These are phyloP conservation scores for Hirundo rustica DNA, from an alignment of 2,797 vertebrate species.

Conservation along the genomic window DNA sequence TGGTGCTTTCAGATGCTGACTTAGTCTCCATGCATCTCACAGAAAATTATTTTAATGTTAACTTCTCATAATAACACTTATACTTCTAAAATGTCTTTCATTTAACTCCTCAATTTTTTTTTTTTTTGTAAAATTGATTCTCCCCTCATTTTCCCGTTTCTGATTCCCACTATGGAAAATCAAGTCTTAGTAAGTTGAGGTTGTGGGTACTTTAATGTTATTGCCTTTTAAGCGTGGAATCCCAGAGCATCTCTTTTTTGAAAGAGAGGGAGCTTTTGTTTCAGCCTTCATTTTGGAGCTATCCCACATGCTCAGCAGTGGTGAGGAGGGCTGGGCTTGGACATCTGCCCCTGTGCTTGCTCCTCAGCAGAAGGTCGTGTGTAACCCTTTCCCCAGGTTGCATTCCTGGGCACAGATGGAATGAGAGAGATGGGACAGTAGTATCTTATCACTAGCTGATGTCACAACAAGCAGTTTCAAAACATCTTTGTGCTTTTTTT, in stretches of 20 bases:
- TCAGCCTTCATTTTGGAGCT: not conserved
- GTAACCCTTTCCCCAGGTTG: not conserved
- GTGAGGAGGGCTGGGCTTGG: not conserved
- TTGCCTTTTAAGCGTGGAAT: not conserved
- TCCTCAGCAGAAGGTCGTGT: not conserved
- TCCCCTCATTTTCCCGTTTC: accelerated
- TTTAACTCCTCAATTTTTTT: not conserved
- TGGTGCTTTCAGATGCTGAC: not conserved
- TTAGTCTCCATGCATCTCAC: not conserved
- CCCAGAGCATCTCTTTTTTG: not conserved
- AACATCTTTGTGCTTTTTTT: not conserved
- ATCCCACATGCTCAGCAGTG: not conserved
- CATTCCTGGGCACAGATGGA: not conserved
- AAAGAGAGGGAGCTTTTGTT: not conserved
- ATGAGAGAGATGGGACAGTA: not conserved
- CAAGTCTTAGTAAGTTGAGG: not conserved
- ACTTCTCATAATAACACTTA: not conserved
- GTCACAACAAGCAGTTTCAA: not conserved
- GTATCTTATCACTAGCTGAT: not conserved
- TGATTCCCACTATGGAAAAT: not conserved
- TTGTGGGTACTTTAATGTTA: not conserved
- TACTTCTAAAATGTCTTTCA: not conserved
- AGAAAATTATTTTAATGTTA: not conserved
- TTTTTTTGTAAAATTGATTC: not conserved
- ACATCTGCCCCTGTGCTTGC: not conserved